Percentiles rank a stretch among this genome's conserved stretches.
These are phyloP conservation scores for Tympanuchus pallidicinctus DNA, from an alignment of 2,113 vertebrate genomes.

Conservation along the genomic window DNA sequence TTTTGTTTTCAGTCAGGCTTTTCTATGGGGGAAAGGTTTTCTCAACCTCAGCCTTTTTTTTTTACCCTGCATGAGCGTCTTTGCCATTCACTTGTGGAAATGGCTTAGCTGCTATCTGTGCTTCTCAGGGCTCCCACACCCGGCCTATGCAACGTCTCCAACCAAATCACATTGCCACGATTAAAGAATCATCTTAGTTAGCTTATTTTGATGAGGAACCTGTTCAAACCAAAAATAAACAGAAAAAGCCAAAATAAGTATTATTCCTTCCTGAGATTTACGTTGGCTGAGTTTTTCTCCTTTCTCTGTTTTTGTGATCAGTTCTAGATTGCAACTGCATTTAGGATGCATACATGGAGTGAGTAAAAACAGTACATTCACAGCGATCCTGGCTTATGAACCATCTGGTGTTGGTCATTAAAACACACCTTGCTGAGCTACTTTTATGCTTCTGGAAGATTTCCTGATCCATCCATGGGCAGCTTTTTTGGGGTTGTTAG, in stretches of 20 bases:
- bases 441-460: constrained; percentile 5
- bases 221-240: not conserved
- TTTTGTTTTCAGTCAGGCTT: not conserved
- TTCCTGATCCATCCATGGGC: not conserved
- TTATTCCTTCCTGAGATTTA: not conserved
- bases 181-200: not conserved
- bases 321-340: constrained; percentile 3
- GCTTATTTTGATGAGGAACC: not conserved
- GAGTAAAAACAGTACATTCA: not conserved
- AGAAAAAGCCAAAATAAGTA: not conserved
- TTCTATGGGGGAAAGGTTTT: not conserved
- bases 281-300: not conserved
- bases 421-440: not conserved
- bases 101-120: not conserved
- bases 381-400: not conserved
- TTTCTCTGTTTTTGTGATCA: not conserved
- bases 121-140: not conserved
- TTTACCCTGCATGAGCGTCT: not conserved
- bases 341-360: not conserved
- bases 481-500: not conserved
- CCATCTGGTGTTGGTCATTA: not conserved
- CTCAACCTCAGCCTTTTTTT: not conserved
- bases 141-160: not conserved
- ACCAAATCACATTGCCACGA: not conserved
- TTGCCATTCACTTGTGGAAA: not conserved